Base-by-base conservation (phyloP, 92 coral and sea anemone species). In the Palythoa grandis region DNA sequence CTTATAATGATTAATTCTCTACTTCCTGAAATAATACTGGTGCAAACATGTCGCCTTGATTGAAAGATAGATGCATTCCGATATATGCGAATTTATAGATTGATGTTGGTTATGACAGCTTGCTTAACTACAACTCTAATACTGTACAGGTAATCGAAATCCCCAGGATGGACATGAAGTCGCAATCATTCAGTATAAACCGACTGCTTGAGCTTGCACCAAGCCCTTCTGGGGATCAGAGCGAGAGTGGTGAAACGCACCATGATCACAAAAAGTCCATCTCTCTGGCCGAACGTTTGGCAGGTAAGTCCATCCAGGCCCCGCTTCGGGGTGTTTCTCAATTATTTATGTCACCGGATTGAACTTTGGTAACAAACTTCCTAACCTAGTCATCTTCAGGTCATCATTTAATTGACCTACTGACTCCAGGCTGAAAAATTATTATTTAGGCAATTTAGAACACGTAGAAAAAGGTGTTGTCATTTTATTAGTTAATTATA, bases 221-320 rank as follows among this genome's bases (percentile, higher is more conserved):
- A 5, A 70, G 91, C 25, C 77, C 86, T 72, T 40, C 88, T 66
- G 79, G 57, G 16, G 67, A 68, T 22, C 74, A 50, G 25, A 66
- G 61, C 52, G 78, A 83, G 25, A 71, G 79, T 56, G 91, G 85
- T 74, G 77, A 68, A 52, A 70, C 58, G 74, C 79, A 53, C 9
- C 74, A 66, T 22, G 72, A 52, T 23, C 61, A 77, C 48, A 54
- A 74, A 61, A 80, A 70, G 22, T 69, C 88, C n/a, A 92, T 92
- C 91, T 94, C 98, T 74, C 86, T 94, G 68, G 98, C 98, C 15
- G 98, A 94, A 69, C 93, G 98, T 60, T 91, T 94, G 70, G 98
- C 98, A 92, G 98, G 98, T 94, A 66, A 40, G 85, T 11, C 13
- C 29, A 17, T 12, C 5, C 13, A 38, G 71, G 72, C 17, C 3